Evolutionary conservation across 2,888 invertebrate species (phyloP).

Genomic region (Melieria omissa): DNA sequence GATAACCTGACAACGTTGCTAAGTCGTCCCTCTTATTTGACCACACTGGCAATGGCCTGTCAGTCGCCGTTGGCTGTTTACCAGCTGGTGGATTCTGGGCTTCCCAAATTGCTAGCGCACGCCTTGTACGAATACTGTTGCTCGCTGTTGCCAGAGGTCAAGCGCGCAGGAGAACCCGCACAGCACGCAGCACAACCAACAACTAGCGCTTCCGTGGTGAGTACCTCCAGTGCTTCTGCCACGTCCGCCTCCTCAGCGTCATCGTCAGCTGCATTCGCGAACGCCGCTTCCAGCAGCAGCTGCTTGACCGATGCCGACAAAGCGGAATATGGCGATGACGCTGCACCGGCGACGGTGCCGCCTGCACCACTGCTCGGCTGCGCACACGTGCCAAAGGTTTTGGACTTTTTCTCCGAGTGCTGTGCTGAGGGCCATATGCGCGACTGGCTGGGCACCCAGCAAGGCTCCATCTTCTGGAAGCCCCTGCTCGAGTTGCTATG

Average conservation of each 20-base stretch:
- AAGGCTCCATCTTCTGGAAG: constrained; percentile 88
- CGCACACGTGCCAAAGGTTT: constrained; percentile 73
- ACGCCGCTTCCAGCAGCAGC: constrained; percentile 8
- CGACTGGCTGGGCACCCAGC: constrained; percentile 85
- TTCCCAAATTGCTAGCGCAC: constrained; percentile 74
- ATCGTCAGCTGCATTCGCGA: neutral
- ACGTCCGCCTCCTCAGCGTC: neutral
- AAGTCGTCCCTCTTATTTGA: constrained; percentile 75
- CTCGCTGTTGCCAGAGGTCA: constrained; percentile 53
- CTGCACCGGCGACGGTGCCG: constrained; percentile 24
- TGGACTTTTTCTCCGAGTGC: constrained; percentile 85
- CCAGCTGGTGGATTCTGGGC: constrained; percentile 80
- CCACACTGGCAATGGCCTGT: constrained; percentile 82
- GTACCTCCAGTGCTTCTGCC: neutral
- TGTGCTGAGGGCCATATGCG: constrained; percentile 84
- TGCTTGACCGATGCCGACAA: constrained; percentile 69
- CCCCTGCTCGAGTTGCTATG: constrained; percentile 82
- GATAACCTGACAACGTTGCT: constrained; percentile 70
- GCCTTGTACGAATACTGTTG: constrained; percentile 71
- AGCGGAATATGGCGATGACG: constrained; percentile 54
- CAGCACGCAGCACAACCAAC: constrained; percentile 7
- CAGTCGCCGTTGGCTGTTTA: constrained; percentile 82
- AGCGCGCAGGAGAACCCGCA: constrained; percentile 44
- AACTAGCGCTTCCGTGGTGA: constrained; percentile 6
- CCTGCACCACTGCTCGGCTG: constrained; percentile 69